Evolutionary conservation across 2,888 invertebrate genomes (phyloP), one percentile per base, ranked within the genome.

Genomic region (Ormyrus nitidulus): DNA sequence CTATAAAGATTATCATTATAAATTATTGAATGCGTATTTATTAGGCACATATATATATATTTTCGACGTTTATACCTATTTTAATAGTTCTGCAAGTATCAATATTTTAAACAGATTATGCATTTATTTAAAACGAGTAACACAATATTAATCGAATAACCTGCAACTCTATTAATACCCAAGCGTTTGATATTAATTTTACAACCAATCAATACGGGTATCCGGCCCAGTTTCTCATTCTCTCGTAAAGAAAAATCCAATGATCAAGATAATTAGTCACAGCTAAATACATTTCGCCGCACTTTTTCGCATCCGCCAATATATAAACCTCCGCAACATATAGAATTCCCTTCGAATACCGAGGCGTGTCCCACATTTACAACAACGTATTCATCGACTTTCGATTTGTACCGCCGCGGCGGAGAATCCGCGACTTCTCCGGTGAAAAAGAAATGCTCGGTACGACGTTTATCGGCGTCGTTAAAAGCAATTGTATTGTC

Each of bases 241-340:
- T 19, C 11, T 44, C 53, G n/a, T 58, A 53, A 10, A n/a, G 56
- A 44, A 74, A 74, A 74, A 66, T 59, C n/a, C 58, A 56, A 58
- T 59, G 51, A 58, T 66, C 58, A 56, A 51, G 66, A 66, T 66
- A 75, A 75, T 66, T 51, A 66, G 44, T 19, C 19, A 19, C 19
- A 19, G 19, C 19, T 19, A 19, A 19, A 19, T 19, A 19, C 19
- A 19, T 19, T 19, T 19, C 19, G 19, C 19, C 19, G 19, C 19
- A 19, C 19, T 19, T 19, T 19, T 19, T 19, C 19, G 2, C 19
- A 58, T 44, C 46, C 10, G 61, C 19, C 6, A 49, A 54, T 46
- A 13, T 74, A 49, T 58, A 66, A 44, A 56, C 56, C 7, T 51
- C n/a, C 7, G 5, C n/a, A 58, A 34, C 0, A 13, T 0, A 44